A percentile compares a stretch with the other conserved stretches of the same genome.
These are phyloP conservation scores for Drosophila aldrichi DNA, from an alignment of 2,888 invertebrate species.

Conservation along the genomic window DNA sequence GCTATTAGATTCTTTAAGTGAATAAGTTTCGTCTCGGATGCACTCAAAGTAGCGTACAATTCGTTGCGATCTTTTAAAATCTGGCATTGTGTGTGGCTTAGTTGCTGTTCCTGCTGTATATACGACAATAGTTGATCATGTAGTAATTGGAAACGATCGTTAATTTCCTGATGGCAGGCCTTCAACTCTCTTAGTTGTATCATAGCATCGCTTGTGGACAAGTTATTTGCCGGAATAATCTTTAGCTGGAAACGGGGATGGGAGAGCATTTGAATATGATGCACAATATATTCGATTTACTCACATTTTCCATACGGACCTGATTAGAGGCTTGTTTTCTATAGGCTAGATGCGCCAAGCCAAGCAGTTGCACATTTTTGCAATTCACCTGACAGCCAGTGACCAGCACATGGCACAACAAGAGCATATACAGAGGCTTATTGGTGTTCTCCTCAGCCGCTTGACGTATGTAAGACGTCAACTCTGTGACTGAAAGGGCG, in stretches of 20 bases:
- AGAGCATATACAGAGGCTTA: constrained; percentile 24
- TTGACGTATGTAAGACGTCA: constrained; percentile 30
- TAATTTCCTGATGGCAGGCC: constrained; percentile 21
- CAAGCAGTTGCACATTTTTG: constrained; percentile 33
- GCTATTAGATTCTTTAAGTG: not conserved
- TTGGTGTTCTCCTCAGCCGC: constrained; percentile 3
- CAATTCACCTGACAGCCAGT: constrained; percentile 26
- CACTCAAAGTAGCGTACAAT: constrained; percentile 7
- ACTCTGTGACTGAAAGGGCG: constrained; percentile 19
- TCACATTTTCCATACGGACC: constrained; percentile 8
- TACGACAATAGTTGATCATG: constrained; percentile 28
- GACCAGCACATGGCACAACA: constrained; percentile 35
- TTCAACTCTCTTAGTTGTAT: not conserved
- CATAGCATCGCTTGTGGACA: not conserved
- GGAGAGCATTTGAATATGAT: too few relatives aligned
- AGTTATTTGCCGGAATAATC: not conserved
- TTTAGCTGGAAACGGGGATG: not conserved
- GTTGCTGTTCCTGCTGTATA: constrained; percentile 34
- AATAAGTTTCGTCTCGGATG: constrained; percentile 11
- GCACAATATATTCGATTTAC: not conserved
- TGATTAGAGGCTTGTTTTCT: constrained; percentile 2
- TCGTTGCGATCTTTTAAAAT: constrained; percentile 19
- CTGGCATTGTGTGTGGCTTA: constrained; percentile 16
- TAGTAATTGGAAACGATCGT: constrained; percentile 18
- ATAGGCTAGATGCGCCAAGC: constrained; percentile 35